Evolutionary conservation across 2,113 vertebrate species (phyloP).

Genomic region (Xiphias gladius): DNA sequence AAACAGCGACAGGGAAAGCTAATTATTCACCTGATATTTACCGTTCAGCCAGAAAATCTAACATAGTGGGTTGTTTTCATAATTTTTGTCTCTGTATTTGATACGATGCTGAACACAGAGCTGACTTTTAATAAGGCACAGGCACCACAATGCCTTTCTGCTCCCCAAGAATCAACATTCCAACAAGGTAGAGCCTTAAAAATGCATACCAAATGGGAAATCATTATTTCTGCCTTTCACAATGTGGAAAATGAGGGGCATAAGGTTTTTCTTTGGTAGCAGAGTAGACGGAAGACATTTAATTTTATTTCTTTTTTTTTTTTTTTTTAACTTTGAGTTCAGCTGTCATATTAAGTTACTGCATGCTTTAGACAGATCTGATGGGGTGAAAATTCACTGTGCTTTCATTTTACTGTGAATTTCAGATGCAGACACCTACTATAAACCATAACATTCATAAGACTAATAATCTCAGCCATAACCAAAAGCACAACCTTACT

Average conservation of each 20-base stretch:
- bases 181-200: conserved; percentile 60
- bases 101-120: conserved; percentile 68
- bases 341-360: conserved; percentile 56
- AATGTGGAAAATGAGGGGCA: conserved; percentile 71
- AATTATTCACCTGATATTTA: conserved; percentile 84
- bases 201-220: conserved; percentile 80
- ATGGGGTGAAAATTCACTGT: neutral
- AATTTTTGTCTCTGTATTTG: conserved; percentile 67
- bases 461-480: conserved; percentile 22
- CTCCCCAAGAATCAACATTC: conserved; percentile 66
- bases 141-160: conserved; percentile 56
- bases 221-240: conserved; percentile 81
- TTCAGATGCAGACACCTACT: conserved; percentile 25
- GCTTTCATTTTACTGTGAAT: conserved; percentile 27
- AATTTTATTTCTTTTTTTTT: conserved; percentile 42
- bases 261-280: conserved; percentile 67
- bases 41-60: conserved; percentile 74
- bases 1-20: conserved; percentile 68
- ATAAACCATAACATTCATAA: neutral
- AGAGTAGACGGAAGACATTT: conserved; percentile 66
- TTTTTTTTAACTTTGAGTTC: conserved; percentile 15
- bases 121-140: conserved; percentile 76
- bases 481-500: conserved; percentile 15
- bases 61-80: conserved; percentile 70
- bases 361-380: conserved; percentile 17